Conservation (phyloP, 2,888 invertebrate genomes). For the Blomia tropicalis region DNA sequence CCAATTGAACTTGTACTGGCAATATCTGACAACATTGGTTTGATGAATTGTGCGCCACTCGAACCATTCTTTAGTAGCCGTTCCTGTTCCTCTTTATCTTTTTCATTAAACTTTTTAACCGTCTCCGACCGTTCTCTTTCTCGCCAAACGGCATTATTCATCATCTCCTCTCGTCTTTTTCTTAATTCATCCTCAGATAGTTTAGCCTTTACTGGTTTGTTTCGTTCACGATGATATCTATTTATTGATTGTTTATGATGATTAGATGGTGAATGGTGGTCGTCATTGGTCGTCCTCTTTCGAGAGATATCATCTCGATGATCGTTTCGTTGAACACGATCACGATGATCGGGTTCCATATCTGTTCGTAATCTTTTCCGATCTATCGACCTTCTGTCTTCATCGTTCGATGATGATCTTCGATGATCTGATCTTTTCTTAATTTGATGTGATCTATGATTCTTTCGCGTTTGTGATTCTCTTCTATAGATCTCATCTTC, state of each 20-base stretch:
- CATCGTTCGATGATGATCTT: background rate
- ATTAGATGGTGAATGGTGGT: background rate
- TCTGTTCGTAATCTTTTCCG: constrained; percentile 36
- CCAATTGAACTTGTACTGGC: constrained; percentile 57
- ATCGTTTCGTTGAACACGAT: background rate
- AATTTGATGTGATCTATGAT: background rate
- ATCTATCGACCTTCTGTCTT: background rate
- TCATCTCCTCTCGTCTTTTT: constrained; percentile 58
- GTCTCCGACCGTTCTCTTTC: constrained; percentile 38
- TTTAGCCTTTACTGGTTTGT: background rate
- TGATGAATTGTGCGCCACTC: constrained; percentile 31
- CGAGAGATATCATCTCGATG: constrained; percentile 7
- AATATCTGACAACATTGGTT: constrained; percentile 49
- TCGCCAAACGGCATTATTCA: constrained; percentile 51
- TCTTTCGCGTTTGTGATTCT: background rate
- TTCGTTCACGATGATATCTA: background rate
- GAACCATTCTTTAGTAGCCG: background rate
- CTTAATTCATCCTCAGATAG: constrained; percentile 46
- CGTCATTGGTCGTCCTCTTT: background rate
- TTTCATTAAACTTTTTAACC: constrained; percentile 31
- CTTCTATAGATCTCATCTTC: background rate
- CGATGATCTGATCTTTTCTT: background rate
- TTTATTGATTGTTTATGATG: background rate
- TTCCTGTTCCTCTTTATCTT: background rate
- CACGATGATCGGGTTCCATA: background rate